Evolutionary conservation across 2,113 vertebrate genomes (phyloP), one percentile per base, ranked within the genome.

Genomic region (Barbus barbus): DNA sequence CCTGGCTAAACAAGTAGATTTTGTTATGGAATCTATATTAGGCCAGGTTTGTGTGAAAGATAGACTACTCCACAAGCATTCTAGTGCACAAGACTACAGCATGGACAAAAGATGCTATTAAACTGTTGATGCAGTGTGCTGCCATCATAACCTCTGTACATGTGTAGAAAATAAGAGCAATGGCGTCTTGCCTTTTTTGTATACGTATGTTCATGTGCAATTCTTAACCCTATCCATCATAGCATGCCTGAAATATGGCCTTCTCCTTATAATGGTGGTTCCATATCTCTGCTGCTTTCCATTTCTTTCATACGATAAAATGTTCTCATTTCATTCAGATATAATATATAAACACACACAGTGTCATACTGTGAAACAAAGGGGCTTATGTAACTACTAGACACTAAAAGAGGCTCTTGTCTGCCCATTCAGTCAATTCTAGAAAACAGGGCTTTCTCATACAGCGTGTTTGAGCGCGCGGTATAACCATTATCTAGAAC

Each of bases 171-270:
- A 53, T 69, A 56, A 83, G 41, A 36, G 81, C 24, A 28, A 31
- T 76, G 60, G 72, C 46, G 48, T 85, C 67, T 60, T 74, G 56
- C 83, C 80, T 78, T 76, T 72, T 51, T 82, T 44, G n/a, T n/a
- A n/a, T n/a, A 0, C 41, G 82, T 61, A 78, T 48, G 28, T 36
- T 73, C n/a, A 56, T 58, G 82, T 87, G 81, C 77, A 63, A 74
- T 87, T 83, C 74, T 65, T 41, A 61, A 85, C 48, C 77, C 58
- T 58, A 53, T 74, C 60, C 8, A 38, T 78, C 72, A 48, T 73
- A 38, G 22, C 44, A 75, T 58, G 81, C 44, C n/a, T 31, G 67
- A 56, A 56, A 56, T 56, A 53, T 44, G 77, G 36, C 77, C n/a
- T 61, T 48, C 11, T 46, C 3, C 76, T n/a, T n/a, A n/a, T n/a